These are phyloP conservation scores for Megamerina dolium DNA, from an alignment of 2,888 invertebrate species.

Conservation along the genomic window DNA sequence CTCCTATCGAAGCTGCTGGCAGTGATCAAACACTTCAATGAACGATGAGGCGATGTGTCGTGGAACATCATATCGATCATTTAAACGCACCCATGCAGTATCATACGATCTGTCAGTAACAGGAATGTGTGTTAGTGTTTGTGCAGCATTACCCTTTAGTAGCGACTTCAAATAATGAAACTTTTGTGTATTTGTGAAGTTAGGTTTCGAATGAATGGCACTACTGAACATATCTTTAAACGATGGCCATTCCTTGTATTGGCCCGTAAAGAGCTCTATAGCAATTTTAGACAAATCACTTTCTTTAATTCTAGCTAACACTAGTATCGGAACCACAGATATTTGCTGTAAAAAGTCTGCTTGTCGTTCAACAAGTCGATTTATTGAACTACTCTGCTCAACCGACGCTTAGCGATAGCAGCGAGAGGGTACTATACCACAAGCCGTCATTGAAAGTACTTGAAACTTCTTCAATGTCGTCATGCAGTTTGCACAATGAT, in stretches of 20 bases:
- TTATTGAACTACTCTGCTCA: no score
- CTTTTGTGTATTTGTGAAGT: constrained; percentile 15
- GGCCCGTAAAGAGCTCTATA: constrained; percentile 13
- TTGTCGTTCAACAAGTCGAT: no score
- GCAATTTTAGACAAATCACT: constrained; percentile 15
- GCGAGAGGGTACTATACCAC: no score
- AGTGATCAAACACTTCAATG: constrained; percentile 13
- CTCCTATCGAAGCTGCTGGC: constrained; percentile 7
- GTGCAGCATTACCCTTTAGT: no score
- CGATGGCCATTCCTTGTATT: constrained; percentile 18
- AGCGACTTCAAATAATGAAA: constrained; percentile 18
- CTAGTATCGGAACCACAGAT: no score
- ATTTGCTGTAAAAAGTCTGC: no score
- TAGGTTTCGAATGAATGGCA: constrained; percentile 12
- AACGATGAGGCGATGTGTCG: constrained; percentile 15
- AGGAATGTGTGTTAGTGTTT: no score
- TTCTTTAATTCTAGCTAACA: no score
- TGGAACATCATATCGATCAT: constrained; percentile 14
- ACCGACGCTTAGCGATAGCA: no score
- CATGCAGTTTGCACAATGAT: no score
- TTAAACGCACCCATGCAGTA: constrained; percentile 4
- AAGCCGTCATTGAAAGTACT: no score
- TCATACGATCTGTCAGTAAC: constrained; percentile 12
- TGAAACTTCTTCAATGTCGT: no score
- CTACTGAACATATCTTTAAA: constrained; percentile 17